Conservation (phyloP, 2,888 invertebrate genomes). For the Caradrina kadenii region DNA sequence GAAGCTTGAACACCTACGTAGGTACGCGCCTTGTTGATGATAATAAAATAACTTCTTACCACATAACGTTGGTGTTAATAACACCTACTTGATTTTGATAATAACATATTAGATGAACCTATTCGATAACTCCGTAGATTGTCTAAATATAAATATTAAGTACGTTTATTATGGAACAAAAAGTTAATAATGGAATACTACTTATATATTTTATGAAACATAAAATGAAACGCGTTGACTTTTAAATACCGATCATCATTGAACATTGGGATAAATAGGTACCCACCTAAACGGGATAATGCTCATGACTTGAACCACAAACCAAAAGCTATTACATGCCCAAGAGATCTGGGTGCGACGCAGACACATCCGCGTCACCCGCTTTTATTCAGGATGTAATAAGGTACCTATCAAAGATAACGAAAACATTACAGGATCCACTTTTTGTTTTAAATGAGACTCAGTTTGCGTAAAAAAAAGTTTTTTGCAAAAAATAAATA, state of each 20-base stretch:
- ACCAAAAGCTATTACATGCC: conserved; percentile 30
- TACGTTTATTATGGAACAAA: neutral
- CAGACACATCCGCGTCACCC: conserved; percentile 52
- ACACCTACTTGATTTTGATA: conserved; percentile 1
- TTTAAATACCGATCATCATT: neutral
- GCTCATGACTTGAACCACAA: conserved; percentile 34
- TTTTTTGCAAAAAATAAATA: no score
- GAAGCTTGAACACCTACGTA: conserved; percentile 18
- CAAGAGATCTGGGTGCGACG: conserved; percentile 46
- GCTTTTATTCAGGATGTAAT: conserved; percentile 52
- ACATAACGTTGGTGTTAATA: conserved; percentile 5
- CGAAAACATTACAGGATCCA: conserved; percentile 15
- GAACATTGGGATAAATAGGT: neutral
- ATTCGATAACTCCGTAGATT: neutral
- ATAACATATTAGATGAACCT: neutral
- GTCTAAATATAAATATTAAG: no score
- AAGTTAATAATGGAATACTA: neutral
- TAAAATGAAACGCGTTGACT: neutral
- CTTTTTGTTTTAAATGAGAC: no score
- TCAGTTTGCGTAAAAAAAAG: neutral
- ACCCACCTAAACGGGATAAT: neutral
- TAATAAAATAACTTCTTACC: conserved; percentile 29
- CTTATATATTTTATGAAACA: neutral
- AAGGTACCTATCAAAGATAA: conserved; percentile 33
- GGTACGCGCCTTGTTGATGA: conserved; percentile 26